These are phyloP conservation scores for Odocoileus virginianus DNA, from an alignment of 2,113 vertebrate genomes.

Conservation along the genomic window DNA sequence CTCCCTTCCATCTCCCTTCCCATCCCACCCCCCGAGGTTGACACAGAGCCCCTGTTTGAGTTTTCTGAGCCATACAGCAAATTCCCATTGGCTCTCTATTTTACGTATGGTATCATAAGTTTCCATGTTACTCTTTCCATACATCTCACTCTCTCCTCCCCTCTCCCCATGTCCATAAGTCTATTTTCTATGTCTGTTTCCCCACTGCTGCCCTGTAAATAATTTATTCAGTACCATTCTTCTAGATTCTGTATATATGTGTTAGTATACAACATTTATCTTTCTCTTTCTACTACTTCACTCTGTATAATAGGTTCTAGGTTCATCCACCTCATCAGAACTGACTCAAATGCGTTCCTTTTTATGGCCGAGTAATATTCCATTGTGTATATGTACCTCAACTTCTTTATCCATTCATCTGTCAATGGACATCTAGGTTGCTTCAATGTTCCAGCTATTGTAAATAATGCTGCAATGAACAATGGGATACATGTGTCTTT, in stretches of 20 bases:
- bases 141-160: not conserved
- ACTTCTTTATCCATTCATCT: not conserved
- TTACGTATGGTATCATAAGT: not conserved
- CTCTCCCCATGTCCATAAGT: not conserved
- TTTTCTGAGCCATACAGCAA: not conserved
- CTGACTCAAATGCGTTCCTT: not conserved
- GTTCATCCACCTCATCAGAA: not conserved
- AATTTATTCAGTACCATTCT: not conserved
- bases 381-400: not conserved
- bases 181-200: not conserved
- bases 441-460: not conserved
- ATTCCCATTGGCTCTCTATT: not conserved
- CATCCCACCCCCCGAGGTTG: not conserved
- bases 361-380: not conserved
- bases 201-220: not conserved
- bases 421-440: not conserved
- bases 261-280: not conserved
- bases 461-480: not conserved
- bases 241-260: not conserved
- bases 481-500: not conserved
- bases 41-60: not conserved
- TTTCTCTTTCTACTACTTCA: not conserved
- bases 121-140: not conserved
- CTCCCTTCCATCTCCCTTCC: not conserved
- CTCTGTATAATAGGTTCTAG: not conserved